Evolutionary conservation across 2,113 vertebrate genomes (phyloP), one percentile per base, ranked within the genome.

Genomic region (Pelmatolapia mariae): DNA sequence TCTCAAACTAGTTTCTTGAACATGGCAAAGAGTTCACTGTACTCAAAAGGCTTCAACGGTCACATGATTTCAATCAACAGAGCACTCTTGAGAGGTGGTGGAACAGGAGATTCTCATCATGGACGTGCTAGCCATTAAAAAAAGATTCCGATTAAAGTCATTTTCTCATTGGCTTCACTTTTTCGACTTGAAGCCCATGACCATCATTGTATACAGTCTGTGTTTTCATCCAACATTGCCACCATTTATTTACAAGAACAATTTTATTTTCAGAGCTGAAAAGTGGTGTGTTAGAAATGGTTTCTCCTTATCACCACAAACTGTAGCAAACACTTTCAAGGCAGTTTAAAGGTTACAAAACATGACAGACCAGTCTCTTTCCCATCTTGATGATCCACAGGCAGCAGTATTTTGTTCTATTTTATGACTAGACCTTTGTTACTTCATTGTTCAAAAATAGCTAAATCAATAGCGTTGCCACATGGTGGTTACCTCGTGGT

Each of bases 391-490:
- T 83, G 66, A 61, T 54, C n/a, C 18, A 29, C 29, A 8, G 7
- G 29, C 38, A 68, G 63, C 40, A 76, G 47, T 54, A 78, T 59
- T 3, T 56, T 4, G 22, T 54, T 50, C 54, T 89, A 68, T 89
- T 86, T 89, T 38, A 76, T 52, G 38, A 43, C 43, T 84, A 57
- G 63, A 83, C 29, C 76, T 54, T 86, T 85, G 52, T 84, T 78
- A 54, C 89, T 86, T 86, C 43, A 80, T 87, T 86, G 40, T 38
- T 52, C 40, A 81, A 76, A 93, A 90, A 90, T 71, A 84, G 71
- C 79, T 53, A 63, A 90, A 93, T 92, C 83, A 89, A 90, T 91
- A 85, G 33, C 8, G 3, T 56, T 61, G 84, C 54, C 81, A 53
- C 68, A 79, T 81, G 71, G 89, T 78, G 79, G 82, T 83, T 82